phyloP scores from a whole-genome alignment of 2,113 vertebrate genomes.

The Python bivittatus region DNA sequence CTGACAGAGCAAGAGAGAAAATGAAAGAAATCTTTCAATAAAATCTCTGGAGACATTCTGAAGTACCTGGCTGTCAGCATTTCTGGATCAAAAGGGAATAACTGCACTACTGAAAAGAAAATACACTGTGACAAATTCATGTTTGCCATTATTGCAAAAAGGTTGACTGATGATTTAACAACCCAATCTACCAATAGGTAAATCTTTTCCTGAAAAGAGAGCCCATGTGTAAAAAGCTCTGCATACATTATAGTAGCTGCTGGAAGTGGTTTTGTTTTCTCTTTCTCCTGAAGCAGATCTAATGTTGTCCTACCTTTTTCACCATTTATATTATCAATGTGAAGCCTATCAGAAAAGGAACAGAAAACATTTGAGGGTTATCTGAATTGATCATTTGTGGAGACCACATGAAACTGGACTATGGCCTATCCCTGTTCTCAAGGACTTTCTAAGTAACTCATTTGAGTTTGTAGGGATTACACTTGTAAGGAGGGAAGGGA shows the following conservation, averaged over 20 bases:
- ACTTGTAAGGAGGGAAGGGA: neutral
- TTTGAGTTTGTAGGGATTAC: neutral
- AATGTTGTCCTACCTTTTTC: neutral
- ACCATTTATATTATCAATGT: neutral
- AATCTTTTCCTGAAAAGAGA: neutral
- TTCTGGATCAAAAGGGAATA: conserved; percentile 4
- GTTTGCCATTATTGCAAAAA: conserved; percentile 15
- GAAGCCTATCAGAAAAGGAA: neutral
- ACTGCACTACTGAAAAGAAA: conserved; percentile 29
- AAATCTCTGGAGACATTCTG: conserved; percentile 32
- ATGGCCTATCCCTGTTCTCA: neutral
- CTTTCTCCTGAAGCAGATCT: neutral
- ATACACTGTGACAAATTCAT: conserved; percentile 24
- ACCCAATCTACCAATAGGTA: neutral
- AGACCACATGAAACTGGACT: neutral
- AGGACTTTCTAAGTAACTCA: neutral
- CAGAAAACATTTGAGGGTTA: neutral
- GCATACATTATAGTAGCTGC: neutral
- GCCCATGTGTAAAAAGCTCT: neutral
- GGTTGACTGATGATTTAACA: conserved; percentile 14
- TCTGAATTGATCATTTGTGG: neutral
- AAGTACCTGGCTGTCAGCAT: conserved; percentile 26
- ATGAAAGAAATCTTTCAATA: neutral
- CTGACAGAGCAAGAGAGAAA: conserved; percentile 14
- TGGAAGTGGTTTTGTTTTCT: neutral